phyloP scores from a whole-genome alignment of 1,140 invertebrate genomes.

The Vanessa tameamea region DNA sequence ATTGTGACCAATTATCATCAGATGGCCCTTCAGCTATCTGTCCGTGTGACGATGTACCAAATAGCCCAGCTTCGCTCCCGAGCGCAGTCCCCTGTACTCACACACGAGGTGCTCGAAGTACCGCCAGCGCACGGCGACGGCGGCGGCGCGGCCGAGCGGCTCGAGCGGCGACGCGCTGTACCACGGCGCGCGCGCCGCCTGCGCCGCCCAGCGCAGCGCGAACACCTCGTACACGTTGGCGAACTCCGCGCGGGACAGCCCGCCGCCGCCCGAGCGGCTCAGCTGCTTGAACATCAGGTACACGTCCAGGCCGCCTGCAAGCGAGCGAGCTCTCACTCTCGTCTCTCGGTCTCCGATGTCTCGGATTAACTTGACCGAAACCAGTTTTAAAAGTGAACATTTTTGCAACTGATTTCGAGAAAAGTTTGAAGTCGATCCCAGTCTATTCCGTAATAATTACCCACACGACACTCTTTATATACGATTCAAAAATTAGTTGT shows the following conservation, averaged over 20 bases:
- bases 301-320: conserved; percentile 86
- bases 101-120: conserved; percentile 88
- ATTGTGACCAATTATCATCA: too few species aligned
- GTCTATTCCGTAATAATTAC: too few species aligned
- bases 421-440: too few species aligned
- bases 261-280: conserved; percentile 85
- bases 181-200: conserved; percentile 86
- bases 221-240: conserved; percentile 87
- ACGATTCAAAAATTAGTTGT: too few species aligned
- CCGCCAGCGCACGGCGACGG: conserved; percentile 84
- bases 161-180: conserved; percentile 84
- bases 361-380: too few species aligned
- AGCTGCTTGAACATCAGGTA: conserved; percentile 91
- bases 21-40: too few species aligned
- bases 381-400: too few species aligned
- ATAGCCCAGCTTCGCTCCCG: too few species aligned
- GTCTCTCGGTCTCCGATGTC: too few species aligned
- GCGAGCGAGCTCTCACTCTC: neutral
- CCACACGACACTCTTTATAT: too few species aligned
- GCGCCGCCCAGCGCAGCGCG: conserved; percentile 87
- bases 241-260: conserved; percentile 88
- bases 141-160: conserved; percentile 83
- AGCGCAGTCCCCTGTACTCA: conserved; percentile 73
- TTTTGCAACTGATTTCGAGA: too few species aligned
- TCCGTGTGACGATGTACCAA: too few species aligned